A percentile compares a stretch with the other conserved stretches of the same genome.
Evolutionary conservation across 1,140 invertebrate genomes (phyloP).

Genomic region (Lamellibrachia luymesi): DNA sequence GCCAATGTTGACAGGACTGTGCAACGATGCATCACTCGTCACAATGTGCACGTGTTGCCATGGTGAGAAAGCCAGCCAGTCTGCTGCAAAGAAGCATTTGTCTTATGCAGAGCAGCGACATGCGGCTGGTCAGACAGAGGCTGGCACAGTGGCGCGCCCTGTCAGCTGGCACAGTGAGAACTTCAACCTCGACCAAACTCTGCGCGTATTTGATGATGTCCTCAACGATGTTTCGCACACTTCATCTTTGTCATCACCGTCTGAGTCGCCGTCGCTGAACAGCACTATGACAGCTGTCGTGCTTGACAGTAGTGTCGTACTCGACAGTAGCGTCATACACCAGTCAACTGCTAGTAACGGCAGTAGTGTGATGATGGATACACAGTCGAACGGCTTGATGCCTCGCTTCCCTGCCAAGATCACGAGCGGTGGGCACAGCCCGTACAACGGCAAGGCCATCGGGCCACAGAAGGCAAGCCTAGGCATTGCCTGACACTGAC

Average conservation of each 20-base stretch:
- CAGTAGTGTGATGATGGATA: background rate
- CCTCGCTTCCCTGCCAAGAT: conserved; percentile 2
- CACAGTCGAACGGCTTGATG: background rate
- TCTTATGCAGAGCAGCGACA: conserved; percentile 2
- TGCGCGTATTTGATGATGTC: background rate
- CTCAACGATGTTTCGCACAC: background rate
- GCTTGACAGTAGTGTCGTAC: background rate
- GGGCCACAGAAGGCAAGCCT: conserved; percentile 12
- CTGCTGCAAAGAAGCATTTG: background rate
- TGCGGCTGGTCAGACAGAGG: background rate
- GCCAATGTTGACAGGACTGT: conserved; percentile 14
- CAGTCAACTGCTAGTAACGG: background rate
- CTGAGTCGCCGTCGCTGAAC: background rate
- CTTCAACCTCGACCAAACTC: conserved; percentile 5
- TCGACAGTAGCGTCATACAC: background rate
- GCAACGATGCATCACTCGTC: conserved; percentile 11
- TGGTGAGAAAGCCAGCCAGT: too few relatives aligned
- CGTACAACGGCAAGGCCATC: background rate
- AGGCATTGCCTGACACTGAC: background rate
- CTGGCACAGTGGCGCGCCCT: conserved; percentile 15
- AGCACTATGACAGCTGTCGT: background rate
- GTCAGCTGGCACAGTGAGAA: conserved; percentile 10
- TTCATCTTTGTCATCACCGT: background rate
- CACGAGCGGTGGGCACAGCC: conserved; percentile 8
- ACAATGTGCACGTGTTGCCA: conserved; percentile 13